Evolutionary conservation across 2,888 invertebrate genomes (phyloP).

Genomic region (Limnephilus auricula): DNA sequence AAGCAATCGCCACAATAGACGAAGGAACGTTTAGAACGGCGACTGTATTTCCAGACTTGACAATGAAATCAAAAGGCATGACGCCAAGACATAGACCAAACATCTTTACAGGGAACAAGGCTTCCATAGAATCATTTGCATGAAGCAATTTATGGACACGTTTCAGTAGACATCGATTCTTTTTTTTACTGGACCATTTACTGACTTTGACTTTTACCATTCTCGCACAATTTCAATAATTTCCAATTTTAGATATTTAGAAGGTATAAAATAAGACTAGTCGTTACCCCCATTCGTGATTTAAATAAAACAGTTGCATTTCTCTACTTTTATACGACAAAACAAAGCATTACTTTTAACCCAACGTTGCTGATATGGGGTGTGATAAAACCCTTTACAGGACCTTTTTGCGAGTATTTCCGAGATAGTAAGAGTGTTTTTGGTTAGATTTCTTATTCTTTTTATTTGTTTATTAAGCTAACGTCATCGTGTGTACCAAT

Average conservation of each 20-base stretch:
- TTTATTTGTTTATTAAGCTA: too few species aligned
- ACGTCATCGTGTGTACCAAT: too few species aligned
- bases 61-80: neutral
- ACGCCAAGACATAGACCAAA: neutral
- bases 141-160: neutral
- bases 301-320: neutral
- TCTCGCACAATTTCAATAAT: neutral
- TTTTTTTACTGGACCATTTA: neutral
- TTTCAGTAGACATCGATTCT: neutral
- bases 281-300: neutral
- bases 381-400: too few species aligned
- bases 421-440: too few species aligned
- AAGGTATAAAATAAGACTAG: neutral
- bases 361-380: too few species aligned
- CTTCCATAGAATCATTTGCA: neutral
- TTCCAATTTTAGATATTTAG: too few species aligned
- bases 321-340: neutral
- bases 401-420: too few species aligned
- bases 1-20: too few species aligned
- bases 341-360: neutral
- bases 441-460: too few species aligned
- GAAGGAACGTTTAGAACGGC: neutral
- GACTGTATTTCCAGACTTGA: neutral
- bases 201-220: neutral
- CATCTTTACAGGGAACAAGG: neutral